Evolutionary conservation across 92 coral and sea anemone genomes (phyloP), one percentile per base, ranked within the genome.

Genomic region (Galaxea fascicularis): DNA sequence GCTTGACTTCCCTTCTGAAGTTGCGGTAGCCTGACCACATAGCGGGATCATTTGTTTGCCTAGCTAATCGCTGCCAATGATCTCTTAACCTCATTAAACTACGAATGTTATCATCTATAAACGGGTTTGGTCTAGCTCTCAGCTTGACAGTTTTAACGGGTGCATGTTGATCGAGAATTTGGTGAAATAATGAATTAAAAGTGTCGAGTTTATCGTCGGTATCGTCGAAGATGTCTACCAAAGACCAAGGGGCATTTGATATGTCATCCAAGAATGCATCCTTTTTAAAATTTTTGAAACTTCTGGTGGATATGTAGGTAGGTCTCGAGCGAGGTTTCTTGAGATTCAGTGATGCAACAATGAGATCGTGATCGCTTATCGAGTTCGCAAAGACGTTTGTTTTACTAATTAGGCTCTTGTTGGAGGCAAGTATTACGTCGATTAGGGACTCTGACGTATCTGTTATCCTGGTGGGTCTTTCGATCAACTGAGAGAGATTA

Each of bases 61-160:
- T n/a, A n/a, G n/a, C n/a, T n/a, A n/a, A n/a, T n/a, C n/a, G n/a
- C n/a, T n/a, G n/a, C n/a, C n/a, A n/a, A n/a, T n/a, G n/a, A n/a
- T n/a, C n/a, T n/a, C n/a, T n/a, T n/a, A n/a, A n/a, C n/a, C n/a
- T n/a, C n/a, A n/a, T n/a, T n/a, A n/a, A n/a, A n/a, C n/a, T n/a
- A n/a, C n/a, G n/a, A 16, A n/a, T 22, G 30, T 64, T 64, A 18
- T 22, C 35, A 21, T 22, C 10, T 58, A 58, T 58, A 58, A 58
- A 58, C 11, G 64, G 64, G 64, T 58, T 58, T 8, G 64, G 64
- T 58, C 64, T 8, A 58, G 64, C 17, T 58, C 64, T 58, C 64
- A 58, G 17, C 18, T 58, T 58, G 17, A 58, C 64, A 58, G 64
- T 58, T 58, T 58, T 58, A 21, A 58, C 64, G 17, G 64, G 17